Evolutionary conservation across 1,140 invertebrate species (phyloP).

Genomic region (Pantala flavescens): DNA sequence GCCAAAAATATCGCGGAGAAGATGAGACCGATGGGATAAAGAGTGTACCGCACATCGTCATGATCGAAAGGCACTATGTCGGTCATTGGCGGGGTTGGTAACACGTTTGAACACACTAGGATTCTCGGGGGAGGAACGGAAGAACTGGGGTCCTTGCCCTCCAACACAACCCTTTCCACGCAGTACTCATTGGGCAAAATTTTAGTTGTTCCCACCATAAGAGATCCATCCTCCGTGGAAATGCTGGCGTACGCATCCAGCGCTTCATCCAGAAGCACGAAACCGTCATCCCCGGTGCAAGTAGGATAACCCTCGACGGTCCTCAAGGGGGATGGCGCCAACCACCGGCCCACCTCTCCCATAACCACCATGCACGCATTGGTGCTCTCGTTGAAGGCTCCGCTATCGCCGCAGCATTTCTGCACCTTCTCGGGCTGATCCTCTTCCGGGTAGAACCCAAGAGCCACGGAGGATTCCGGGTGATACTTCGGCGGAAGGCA

Average conservation of each 20-base stretch:
- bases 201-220: slow-evolving; percentile 23
- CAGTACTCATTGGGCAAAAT: slow-evolving; percentile 46
- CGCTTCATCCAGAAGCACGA: neutral
- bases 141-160: slow-evolving; percentile 37
- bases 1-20: slow-evolving; percentile 65
- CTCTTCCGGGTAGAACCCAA: neutral
- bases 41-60: slow-evolving; percentile 40
- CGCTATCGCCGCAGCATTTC: slow-evolving; percentile 47
- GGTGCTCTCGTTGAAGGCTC: slow-evolving; percentile 43
- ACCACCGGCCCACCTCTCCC: neutral
- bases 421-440: slow-evolving; percentile 33
- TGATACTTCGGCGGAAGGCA: neutral
- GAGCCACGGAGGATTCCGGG: neutral
- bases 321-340: neutral
- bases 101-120: neutral
- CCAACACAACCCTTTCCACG: slow-evolving; percentile 45
- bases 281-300: neutral
- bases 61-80: neutral
- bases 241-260: neutral
- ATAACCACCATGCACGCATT: slow-evolving; percentile 32
- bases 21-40: slow-evolving; percentile 63
- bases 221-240: slow-evolving; percentile 31
- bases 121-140: neutral
- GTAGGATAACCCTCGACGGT: neutral
- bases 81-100: neutral